Evolutionary conservation across 2,888 invertebrate species (phyloP).

Genomic region (Leptinotarsa tumamoca): DNA sequence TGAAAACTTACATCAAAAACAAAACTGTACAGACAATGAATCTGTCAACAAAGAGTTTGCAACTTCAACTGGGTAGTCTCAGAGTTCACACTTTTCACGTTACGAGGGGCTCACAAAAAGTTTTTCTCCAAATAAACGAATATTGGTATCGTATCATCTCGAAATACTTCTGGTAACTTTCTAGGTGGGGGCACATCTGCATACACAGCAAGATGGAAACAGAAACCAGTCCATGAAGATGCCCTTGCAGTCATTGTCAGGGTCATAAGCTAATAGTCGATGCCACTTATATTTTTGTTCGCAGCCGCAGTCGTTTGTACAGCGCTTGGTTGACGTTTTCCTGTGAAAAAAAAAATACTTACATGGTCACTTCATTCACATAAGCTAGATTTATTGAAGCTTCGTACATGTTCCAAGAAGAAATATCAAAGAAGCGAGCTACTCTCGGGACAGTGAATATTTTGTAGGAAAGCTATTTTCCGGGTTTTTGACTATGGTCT

Average conservation of each 20-base stretch:
- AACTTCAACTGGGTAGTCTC: too few species aligned
- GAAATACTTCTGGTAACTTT: neutral
- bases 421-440: too few species aligned
- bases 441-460: too few species aligned
- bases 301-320: conserved; percentile 88
- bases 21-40: too few species aligned
- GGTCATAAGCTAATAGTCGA: conserved; percentile 89
- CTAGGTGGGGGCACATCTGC: conserved; percentile 69
- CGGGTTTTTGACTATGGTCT: too few species aligned
- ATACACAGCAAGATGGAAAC: conserved; percentile 94
- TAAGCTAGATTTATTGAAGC: too few species aligned
- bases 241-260: conserved; percentile 91
- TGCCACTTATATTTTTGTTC: conserved; percentile 93
- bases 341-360: conserved; percentile 67
- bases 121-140: neutral
- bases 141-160: neutral
- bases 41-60: too few species aligned
- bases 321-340: conserved; percentile 83
- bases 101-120: neutral
- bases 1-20: too few species aligned
- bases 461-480: too few species aligned
- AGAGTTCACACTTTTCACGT: neutral
- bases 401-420: too few species aligned
- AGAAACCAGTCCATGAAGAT: conserved; percentile 96
- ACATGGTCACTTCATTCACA: conserved; percentile 9